A percentile compares a stretch with the other conserved stretches of the same genome.
Evolutionary conservation across 2,113 vertebrate species (phyloP).

Genomic region (Kobus ellipsiprymnus): DNA sequence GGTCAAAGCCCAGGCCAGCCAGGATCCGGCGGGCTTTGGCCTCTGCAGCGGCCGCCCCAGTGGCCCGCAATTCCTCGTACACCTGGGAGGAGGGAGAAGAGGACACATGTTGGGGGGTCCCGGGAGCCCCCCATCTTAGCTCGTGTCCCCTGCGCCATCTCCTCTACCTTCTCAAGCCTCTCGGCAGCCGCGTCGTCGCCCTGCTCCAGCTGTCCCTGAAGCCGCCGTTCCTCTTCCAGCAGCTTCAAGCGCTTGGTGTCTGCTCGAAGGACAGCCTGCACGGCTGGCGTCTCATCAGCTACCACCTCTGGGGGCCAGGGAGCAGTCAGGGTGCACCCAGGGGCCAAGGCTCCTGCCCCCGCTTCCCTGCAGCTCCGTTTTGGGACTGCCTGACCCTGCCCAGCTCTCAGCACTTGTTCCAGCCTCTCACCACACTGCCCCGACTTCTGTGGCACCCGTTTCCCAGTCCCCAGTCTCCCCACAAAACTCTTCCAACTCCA

Average conservation of each 20-base stretch:
- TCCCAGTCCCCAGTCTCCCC: background rate
- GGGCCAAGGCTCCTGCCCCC: too few species aligned
- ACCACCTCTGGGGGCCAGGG: slow-evolving; percentile 84
- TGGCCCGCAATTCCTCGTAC: slow-evolving; percentile 90
- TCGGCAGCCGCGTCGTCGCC: slow-evolving; percentile 88
- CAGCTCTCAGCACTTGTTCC: background rate
- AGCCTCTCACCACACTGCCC: background rate
- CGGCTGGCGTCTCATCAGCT: slow-evolving; percentile 90
- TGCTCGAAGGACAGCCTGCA: slow-evolving; percentile 91
- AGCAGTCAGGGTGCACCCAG: background rate
- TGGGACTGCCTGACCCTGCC: background rate
- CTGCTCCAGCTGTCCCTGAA: slow-evolving; percentile 86
- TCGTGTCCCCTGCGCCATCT: background rate
- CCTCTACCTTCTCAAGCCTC: slow-evolving; percentile 87
- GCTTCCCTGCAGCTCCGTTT: background rate
- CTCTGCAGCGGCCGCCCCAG: slow-evolving; percentile 90
- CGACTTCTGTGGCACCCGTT: background rate
- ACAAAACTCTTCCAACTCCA: background rate
- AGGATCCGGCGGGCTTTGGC: slow-evolving; percentile 92
- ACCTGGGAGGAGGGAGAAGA: slow-evolving; percentile 77
- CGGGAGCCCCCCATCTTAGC: background rate
- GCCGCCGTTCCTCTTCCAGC: slow-evolving; percentile 87
- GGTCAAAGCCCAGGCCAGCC: slow-evolving; percentile 91
- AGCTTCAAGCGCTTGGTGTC: slow-evolving; percentile 90
- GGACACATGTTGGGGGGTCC: background rate